Conservation (phyloP, 2,888 invertebrate genomes). For the Dorcus hopei region DNA sequence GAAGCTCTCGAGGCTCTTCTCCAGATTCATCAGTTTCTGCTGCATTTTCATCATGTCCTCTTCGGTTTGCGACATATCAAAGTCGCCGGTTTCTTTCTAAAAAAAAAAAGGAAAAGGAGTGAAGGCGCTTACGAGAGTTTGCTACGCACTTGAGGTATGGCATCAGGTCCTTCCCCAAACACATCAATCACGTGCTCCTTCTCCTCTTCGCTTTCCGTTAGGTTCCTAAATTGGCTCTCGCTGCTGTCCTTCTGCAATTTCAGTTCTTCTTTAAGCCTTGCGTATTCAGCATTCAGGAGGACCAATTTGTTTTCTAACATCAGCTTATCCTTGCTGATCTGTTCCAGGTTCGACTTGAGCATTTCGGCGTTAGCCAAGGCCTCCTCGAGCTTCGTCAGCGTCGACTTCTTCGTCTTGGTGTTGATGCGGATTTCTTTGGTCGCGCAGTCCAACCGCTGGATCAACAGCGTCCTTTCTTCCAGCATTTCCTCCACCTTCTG, state of each 20-base stretch:
- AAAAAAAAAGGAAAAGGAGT: neutral
- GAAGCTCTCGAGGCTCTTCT: conserved; percentile 38
- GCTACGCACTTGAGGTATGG: too few relatives aligned
- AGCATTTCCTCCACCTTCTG: conserved; percentile 40
- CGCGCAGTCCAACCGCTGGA: conserved; percentile 39
- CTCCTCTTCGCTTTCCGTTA: neutral
- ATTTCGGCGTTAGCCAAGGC: conserved; percentile 25
- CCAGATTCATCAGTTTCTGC: conserved; percentile 37
- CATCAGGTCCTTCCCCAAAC: too few relatives aligned
- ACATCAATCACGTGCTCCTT: conserved; percentile 5
- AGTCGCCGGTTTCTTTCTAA: conserved; percentile 10
- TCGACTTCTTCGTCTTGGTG: conserved; percentile 39
- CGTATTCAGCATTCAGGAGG: conserved; percentile 35
- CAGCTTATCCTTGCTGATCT: conserved; percentile 35
- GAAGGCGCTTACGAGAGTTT: too few relatives aligned
- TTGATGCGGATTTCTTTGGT: conserved; percentile 41
- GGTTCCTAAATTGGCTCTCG: conserved; percentile 1
- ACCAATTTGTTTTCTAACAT: conserved; percentile 37
- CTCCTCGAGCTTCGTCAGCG: conserved; percentile 41
- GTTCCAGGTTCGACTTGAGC: conserved; percentile 33
- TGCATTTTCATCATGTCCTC: conserved; percentile 40
- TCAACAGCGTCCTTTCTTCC: conserved; percentile 35
- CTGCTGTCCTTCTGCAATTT: conserved; percentile 8
- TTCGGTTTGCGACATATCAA: conserved; percentile 34
- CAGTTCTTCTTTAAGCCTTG: conserved; percentile 33